phyloP scores from a whole-genome alignment of 2,888 invertebrate species.

The Scaptomyza tumidula region DNA sequence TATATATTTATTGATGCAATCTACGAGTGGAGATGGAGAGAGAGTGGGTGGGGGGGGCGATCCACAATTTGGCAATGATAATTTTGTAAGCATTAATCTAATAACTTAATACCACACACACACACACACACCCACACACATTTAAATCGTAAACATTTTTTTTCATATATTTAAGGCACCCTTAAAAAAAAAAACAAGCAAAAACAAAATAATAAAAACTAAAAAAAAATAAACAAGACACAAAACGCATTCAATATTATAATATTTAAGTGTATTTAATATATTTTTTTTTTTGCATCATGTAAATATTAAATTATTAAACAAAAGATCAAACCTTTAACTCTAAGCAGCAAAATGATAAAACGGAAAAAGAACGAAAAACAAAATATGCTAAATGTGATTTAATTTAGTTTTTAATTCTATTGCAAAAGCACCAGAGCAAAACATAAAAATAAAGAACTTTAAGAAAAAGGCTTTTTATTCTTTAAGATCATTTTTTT shows the following conservation, averaged over 20 bases:
- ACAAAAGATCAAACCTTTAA: conserved; percentile 17
- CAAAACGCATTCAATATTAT: conserved; percentile 12
- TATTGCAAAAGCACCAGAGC: conserved; percentile 38
- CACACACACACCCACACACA: not conserved
- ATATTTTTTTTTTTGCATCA: conserved; percentile 33
- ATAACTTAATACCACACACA: conserved; percentile 36
- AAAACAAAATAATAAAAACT: conserved; percentile 18
- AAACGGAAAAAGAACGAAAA: conserved; percentile 8
- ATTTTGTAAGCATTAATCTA: conserved; percentile 45
- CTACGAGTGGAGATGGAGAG: no score
- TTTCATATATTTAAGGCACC: conserved; percentile 65
- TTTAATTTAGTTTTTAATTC: conserved; percentile 72
- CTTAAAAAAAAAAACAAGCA: conserved; percentile 13
- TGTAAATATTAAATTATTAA: conserved; percentile 59
- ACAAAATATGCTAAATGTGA: conserved; percentile 70
- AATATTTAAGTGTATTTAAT: conserved; percentile 31
- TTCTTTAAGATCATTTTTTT: conserved; percentile 57
- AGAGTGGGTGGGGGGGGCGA: not conserved
- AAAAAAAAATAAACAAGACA: conserved; percentile 5
- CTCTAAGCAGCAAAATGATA: conserved; percentile 29
- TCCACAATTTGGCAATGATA: conserved; percentile 49
- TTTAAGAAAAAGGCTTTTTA: conserved; percentile 63
- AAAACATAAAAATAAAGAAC: conserved; percentile 1
- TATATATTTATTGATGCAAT: conserved; percentile 28
- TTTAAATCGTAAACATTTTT: conserved; percentile 32